These are phyloP conservation scores for Macrosteles quadrilineatus DNA, from an alignment of 1,140 invertebrate species.

Conservation along the genomic window DNA sequence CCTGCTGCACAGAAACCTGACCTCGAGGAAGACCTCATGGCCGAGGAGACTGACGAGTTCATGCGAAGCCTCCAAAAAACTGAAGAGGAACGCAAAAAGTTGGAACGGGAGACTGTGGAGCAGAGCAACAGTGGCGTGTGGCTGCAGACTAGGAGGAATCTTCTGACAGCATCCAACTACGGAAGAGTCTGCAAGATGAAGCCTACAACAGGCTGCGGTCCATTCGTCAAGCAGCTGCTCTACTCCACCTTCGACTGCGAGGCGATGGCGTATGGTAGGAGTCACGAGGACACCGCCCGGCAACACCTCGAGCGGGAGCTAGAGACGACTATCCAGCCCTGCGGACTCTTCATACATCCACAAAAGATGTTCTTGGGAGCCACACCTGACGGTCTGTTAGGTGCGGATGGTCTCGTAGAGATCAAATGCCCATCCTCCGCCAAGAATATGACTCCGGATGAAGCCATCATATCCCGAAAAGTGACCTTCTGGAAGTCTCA, in stretches of 20 bases:
- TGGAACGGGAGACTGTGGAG: background rate
- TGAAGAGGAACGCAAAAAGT: background rate
- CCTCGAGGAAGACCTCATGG: background rate
- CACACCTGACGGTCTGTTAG: conserved; percentile 50
- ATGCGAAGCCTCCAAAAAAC: background rate
- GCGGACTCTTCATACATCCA: conserved; percentile 49
- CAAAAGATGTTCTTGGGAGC: conserved; percentile 47
- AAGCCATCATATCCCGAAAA: too few relatives aligned
- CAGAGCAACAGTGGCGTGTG: too few relatives aligned
- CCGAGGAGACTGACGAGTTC: background rate
- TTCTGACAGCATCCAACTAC: conserved; percentile 49
- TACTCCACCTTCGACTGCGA: conserved; percentile 11
- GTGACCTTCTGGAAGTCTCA: too few relatives aligned
- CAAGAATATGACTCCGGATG: too few relatives aligned
- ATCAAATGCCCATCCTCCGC: too few relatives aligned
- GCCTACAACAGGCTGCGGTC: conserved; percentile 38
- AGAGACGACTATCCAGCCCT: conserved; percentile 37
- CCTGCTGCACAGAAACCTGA: background rate
- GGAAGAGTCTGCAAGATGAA: conserved; percentile 44
- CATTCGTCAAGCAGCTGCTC: conserved; percentile 33
- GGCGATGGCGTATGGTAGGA: background rate
- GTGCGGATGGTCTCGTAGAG: conserved; percentile 42
- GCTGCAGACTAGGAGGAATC: conserved; percentile 36
- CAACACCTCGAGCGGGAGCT: background rate
- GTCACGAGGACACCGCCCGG: background rate